Conservation (phyloP, 2,113 vertebrate species). For the Xyliphius kryptos region DNA sequence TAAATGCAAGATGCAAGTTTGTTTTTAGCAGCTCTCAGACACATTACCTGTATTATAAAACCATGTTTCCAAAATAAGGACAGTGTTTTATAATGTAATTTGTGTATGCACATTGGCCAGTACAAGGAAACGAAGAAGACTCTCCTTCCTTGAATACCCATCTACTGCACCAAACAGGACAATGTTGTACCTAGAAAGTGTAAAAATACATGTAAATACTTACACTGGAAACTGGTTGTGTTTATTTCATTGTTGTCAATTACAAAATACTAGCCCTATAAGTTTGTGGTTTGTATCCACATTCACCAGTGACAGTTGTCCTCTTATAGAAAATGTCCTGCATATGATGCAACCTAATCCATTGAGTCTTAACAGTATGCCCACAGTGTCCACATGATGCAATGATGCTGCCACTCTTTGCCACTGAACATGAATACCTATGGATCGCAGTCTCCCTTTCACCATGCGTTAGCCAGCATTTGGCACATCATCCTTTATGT, state of each 20-base stretch:
- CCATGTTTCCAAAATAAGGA: slow-evolving; percentile 1
- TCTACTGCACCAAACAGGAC: slow-evolving; percentile 23
- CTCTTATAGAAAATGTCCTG: slow-evolving; percentile 20
- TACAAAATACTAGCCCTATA: neutral
- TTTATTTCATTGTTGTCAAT: slow-evolving; percentile 5
- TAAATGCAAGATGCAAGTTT: slow-evolving; percentile 26
- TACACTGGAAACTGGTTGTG: neutral
- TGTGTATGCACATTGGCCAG: neutral
- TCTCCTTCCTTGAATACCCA: slow-evolving; percentile 28
- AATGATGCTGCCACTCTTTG: slow-evolving; percentile 19
- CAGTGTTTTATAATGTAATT: slow-evolving; percentile 4
- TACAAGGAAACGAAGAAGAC: neutral
- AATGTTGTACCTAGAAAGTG: slow-evolving; percentile 21
- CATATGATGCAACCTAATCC: slow-evolving; percentile 15
- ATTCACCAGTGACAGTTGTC: slow-evolving; percentile 16
- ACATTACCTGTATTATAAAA: slow-evolving; percentile 28
- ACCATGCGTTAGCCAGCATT: slow-evolving; percentile 24
- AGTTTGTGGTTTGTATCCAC: slow-evolving; percentile 26
- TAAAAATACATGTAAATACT: slow-evolving; percentile 12
- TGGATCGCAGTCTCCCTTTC: slow-evolving; percentile 23
- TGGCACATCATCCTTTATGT: neutral
- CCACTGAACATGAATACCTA: slow-evolving; percentile 16
- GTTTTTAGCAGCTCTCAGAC: slow-evolving; percentile 1
- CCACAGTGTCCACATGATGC: slow-evolving; percentile 9
- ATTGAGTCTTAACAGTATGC: slow-evolving; percentile 20